Conservation (phyloP, 1,140 invertebrate species). For the Bombus affinis region DNA sequence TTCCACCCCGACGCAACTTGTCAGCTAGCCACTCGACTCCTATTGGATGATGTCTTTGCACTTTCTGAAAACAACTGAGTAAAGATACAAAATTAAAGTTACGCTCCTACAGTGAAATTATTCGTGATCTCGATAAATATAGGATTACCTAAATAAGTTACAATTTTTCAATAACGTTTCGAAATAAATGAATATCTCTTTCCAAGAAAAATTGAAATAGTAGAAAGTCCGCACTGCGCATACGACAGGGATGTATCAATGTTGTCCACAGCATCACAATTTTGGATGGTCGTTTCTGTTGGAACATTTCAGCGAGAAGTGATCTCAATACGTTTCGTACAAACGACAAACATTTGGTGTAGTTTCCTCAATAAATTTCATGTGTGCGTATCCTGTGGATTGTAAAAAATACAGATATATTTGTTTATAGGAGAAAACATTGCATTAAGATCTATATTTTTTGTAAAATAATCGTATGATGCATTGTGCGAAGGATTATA, state of each 20-base stretch:
- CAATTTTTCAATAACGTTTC: slow-evolving; percentile 22
- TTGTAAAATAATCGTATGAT: slow-evolving; percentile 19
- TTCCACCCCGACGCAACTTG: slow-evolving; percentile 59
- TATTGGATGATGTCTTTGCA: slow-evolving; percentile 49
- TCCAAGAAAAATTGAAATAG: slow-evolving; percentile 3
- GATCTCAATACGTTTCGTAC: not conserved
- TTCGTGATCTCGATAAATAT: not conserved
- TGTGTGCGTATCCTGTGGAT: slow-evolving; percentile 2
- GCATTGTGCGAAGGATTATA: slow-evolving; percentile 16
- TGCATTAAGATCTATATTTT: slow-evolving; percentile 7
- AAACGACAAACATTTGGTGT: slow-evolving; percentile 7
- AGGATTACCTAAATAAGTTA: not conserved
- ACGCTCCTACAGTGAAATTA: slow-evolving; percentile 1
- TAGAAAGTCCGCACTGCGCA: slow-evolving; percentile 46
- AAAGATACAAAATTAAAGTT: slow-evolving; percentile 44
- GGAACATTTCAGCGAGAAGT: slow-evolving; percentile 12
- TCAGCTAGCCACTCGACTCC: slow-evolving; percentile 54
- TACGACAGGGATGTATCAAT: slow-evolving; percentile 48
- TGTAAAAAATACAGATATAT: not conserved
- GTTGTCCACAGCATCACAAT: not conserved
- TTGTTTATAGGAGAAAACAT: not conserved
- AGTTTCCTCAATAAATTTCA: not conserved
- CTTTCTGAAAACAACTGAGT: slow-evolving; percentile 39
- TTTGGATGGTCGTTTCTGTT: slow-evolving; percentile 1
- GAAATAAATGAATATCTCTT: slow-evolving; percentile 37